Conservation (phyloP, 2,113 vertebrate species). For the Callopanchax toddi region DNA sequence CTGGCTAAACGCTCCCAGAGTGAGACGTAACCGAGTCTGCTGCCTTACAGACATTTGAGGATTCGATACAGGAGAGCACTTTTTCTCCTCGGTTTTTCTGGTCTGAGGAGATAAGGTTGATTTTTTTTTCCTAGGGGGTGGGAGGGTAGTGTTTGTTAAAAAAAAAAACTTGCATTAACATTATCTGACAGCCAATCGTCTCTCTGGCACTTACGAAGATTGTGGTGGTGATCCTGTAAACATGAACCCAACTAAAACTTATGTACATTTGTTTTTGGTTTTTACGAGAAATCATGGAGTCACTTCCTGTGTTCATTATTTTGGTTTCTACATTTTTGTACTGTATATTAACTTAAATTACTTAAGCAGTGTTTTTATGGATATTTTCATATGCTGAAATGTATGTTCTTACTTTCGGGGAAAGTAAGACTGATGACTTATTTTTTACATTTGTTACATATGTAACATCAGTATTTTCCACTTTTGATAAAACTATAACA, state of each 20-base stretch:
- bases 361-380: slow-evolving; percentile 95
- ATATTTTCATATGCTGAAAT: slow-evolving; percentile 97
- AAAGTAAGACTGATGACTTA: slow-evolving; percentile 95
- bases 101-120: slow-evolving; percentile 26
- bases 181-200: slow-evolving; percentile 65
- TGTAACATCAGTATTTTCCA: slow-evolving; percentile 99
- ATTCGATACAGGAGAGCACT: slow-evolving; percentile 51
- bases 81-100: slow-evolving; percentile 34
- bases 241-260: slow-evolving; percentile 69
- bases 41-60: slow-evolving; percentile 85
- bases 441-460: slow-evolving; percentile 99
- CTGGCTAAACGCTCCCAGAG: slow-evolving; percentile 65
- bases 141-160: slow-evolving; percentile 26
- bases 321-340: slow-evolving; percentile 86
- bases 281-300: slow-evolving; percentile 75
- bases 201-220: slow-evolving; percentile 37
- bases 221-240: slow-evolving; percentile 56
- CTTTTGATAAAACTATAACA: slow-evolving; percentile 99
- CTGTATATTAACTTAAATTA: slow-evolving; percentile 93
- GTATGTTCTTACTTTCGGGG: slow-evolving; percentile 97
- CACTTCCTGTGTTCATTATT: slow-evolving; percentile 70
- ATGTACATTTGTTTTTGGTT: slow-evolving; percentile 78
- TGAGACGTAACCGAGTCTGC: slow-evolving; percentile 73
- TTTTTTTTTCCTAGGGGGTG: background rate
- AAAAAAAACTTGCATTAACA: slow-evolving; percentile 12